Percentiles rank a stretch among this genome's conserved stretches.
Evolutionary conservation across 2,113 vertebrate genomes (phyloP).

Genomic region (Otolemur garnettii): DNA sequence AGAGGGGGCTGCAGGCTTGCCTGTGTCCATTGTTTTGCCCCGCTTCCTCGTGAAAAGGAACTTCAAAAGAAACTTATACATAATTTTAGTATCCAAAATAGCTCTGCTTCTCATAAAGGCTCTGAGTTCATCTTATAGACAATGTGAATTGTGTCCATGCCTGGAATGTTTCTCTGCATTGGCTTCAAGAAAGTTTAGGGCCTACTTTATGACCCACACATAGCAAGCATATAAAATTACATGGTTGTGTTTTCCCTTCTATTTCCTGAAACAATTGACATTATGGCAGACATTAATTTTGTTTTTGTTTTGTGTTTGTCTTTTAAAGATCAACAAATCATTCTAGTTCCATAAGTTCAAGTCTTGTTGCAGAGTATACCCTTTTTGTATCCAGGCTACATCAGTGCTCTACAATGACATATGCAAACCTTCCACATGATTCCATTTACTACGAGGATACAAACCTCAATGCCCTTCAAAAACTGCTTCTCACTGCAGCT

Average conservation of each 20-base stretch:
- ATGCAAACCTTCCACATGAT: neutral
- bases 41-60: neutral
- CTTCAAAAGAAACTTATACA: neutral
- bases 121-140: neutral
- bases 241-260: neutral
- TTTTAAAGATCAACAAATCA: neutral
- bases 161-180: neutral
- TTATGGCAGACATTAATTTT: neutral
- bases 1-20: neutral
- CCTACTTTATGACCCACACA: neutral
- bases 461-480: neutral
- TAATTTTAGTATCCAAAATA: neutral
- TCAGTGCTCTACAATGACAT: neutral
- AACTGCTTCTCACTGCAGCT: slow-evolving; percentile 26
- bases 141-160: neutral
- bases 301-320: neutral
- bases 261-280: neutral
- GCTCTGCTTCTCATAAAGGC: neutral
- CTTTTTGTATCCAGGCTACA: neutral
- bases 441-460: neutral
- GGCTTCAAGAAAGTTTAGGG: neutral
- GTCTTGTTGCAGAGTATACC: neutral
- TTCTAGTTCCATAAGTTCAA: neutral
- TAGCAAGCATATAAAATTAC: neutral
- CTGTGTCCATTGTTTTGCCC: neutral